A percentile compares a stretch with the other conserved stretches of the same genome.
phyloP scores from a whole-genome alignment of 1,140 invertebrate species.

The Pachypeltis micranthus region DNA sequence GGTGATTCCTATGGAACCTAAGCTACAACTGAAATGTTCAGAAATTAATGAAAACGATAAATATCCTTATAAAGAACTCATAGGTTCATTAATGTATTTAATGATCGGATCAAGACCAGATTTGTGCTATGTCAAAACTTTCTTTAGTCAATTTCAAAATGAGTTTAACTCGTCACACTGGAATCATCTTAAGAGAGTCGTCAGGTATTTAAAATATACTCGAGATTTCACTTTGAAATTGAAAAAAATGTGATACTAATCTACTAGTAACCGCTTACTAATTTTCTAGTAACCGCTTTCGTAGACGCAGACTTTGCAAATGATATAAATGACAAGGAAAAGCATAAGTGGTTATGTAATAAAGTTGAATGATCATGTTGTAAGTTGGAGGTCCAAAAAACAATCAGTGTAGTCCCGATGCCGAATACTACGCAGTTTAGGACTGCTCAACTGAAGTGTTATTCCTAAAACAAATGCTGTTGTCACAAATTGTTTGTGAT shows the following conservation, averaged over 20 bases:
- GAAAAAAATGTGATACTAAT: not conserved
- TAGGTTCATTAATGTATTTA: not conserved
- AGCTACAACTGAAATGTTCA: not conserved
- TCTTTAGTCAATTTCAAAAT: not conserved
- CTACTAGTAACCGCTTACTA: too few species aligned
- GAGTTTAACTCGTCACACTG: not conserved
- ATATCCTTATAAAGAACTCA: not conserved
- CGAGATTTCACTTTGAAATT: not conserved
- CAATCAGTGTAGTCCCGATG: not conserved
- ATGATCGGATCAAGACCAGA: constrained; percentile 1
- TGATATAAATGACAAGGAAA: not conserved
- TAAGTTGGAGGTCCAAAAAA: constrained; percentile 2
- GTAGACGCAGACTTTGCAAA: not conserved
- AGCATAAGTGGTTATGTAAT: not conserved
- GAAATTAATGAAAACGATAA: not conserved
- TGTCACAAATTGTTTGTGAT: not conserved
- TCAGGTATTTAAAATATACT: not conserved
- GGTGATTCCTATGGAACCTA: not conserved
- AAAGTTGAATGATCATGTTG: not conserved
- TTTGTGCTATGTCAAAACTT: not conserved
- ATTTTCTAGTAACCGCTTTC: not conserved
- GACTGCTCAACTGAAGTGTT: not conserved
- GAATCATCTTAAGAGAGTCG: not conserved
- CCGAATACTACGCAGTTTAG: not conserved
- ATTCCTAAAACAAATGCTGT: not conserved